Conservation (phyloP, 2,797 vertebrate species). For the Nothura maculosa region DNA sequence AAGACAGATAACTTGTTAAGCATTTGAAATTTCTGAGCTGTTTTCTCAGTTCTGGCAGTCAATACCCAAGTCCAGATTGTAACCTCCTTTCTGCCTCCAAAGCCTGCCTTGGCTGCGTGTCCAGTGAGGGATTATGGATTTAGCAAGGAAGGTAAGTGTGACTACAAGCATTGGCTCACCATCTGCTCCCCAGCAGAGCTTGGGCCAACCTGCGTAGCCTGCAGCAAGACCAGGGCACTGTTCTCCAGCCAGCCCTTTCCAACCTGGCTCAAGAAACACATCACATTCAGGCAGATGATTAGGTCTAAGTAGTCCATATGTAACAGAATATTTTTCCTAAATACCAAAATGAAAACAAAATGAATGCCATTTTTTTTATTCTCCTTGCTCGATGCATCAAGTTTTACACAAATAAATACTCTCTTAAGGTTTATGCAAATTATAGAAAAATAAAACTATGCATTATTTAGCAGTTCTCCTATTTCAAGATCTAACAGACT, state of each 20-base stretch:
- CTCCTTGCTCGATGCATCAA: constrained; percentile 86
- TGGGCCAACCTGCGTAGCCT: constrained; percentile 99
- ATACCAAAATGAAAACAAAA: constrained; percentile 92
- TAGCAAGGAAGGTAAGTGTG: constrained; percentile 99
- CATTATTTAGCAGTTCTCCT: constrained; percentile 90
- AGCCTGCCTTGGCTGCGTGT: constrained; percentile 99
- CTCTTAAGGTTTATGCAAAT: constrained; percentile 91
- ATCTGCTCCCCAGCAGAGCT: constrained; percentile 99
- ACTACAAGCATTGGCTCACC: constrained; percentile 99
- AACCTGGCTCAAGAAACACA: constrained; percentile 94
- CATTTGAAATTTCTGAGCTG: constrained; percentile 98
- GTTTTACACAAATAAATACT: constrained; percentile 91
- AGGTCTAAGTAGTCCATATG: constrained; percentile 99
- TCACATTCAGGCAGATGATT: constrained; percentile 99
- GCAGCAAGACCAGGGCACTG: constrained; percentile 99
- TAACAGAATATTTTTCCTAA: constrained; percentile 95
- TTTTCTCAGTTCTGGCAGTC: constrained; percentile 96
- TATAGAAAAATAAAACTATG: constrained; percentile 89
- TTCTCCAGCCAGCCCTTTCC: constrained; percentile 94
- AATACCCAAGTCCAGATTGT: constrained; percentile 97
- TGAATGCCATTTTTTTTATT: constrained; percentile 86
- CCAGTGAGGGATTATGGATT: constrained; percentile 99
- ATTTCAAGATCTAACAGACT: constrained; percentile 92
- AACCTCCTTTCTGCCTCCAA: constrained; percentile 99
- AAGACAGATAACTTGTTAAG: constrained; percentile 99